These are phyloP conservation scores for Heliconius congener DNA, from an alignment of 1,140 invertebrate genomes.

Conservation along the genomic window DNA sequence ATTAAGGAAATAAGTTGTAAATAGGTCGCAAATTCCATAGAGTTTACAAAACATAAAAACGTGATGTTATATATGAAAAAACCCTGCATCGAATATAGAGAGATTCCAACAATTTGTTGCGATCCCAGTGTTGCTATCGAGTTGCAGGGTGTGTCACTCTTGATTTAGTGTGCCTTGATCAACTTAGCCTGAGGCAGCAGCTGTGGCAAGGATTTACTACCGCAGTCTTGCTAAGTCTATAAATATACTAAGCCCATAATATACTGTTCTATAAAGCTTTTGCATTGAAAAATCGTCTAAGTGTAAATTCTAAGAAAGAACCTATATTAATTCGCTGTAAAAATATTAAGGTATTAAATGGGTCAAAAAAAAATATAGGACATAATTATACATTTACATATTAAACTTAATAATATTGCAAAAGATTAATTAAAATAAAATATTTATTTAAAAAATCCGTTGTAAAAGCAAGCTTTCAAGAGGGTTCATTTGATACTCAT, in stretches of 20 bases:
- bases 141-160: background rate
- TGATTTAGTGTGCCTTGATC: slow-evolving; percentile 12
- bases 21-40: background rate
- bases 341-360: background rate
- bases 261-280: background rate
- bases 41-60: background rate
- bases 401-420: background rate
- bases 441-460: no score
- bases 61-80: background rate
- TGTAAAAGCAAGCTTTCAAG: no score
- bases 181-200: background rate
- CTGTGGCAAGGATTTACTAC: slow-evolving; percentile 4
- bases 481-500: no score
- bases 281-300: background rate
- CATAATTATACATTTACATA: background rate
- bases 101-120: background rate
- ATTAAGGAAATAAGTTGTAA: no score
- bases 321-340: background rate
- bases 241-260: background rate
- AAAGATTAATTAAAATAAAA: background rate
- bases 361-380: background rate
- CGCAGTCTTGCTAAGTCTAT: background rate
- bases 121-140: background rate
- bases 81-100: background rate
- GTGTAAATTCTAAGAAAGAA: background rate